phyloP scores from a whole-genome alignment of 2,888 invertebrate genomes.

The Brachynemurus nebulosus region DNA sequence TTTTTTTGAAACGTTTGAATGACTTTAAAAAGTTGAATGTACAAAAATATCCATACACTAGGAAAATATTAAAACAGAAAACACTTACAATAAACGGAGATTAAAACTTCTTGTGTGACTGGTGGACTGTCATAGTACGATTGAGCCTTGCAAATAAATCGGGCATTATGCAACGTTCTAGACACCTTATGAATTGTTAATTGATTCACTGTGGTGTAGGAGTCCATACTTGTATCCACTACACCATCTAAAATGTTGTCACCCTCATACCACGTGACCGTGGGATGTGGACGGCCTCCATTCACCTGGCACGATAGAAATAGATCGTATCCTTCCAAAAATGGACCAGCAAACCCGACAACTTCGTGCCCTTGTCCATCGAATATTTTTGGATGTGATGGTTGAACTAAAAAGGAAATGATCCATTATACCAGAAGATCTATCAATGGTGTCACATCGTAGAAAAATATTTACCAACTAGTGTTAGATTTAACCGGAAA shows the following conservation, averaged over 20 bases:
- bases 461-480: conserved; percentile 59
- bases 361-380: conserved; percentile 73
- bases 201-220: conserved; percentile 55
- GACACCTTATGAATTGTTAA: conserved; percentile 52
- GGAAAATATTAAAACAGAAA: too few species aligned
- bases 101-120: conserved; percentile 54
- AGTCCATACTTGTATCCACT: conserved; percentile 51
- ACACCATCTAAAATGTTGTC: conserved; percentile 57
- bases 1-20: too few species aligned
- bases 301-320: conserved; percentile 73
- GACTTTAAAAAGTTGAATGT: too few species aligned
- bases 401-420: conserved; percentile 60
- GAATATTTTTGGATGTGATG: conserved; percentile 66
- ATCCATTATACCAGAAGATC: too few species aligned
- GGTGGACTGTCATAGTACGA: conserved; percentile 56
- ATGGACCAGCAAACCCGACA: conserved; percentile 64
- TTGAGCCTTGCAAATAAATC: conserved; percentile 64
- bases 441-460: too few species aligned
- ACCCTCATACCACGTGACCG: conserved; percentile 73
- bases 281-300: conserved; percentile 72
- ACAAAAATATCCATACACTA: too few species aligned
- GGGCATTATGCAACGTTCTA: conserved; percentile 55
- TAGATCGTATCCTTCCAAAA: conserved; percentile 72
- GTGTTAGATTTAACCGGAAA: conserved; percentile 70
- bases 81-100: conserved; percentile 51